Evolutionary conservation across 2,113 vertebrate genomes (phyloP).

Genomic region (Crotalus horridus): DNA sequence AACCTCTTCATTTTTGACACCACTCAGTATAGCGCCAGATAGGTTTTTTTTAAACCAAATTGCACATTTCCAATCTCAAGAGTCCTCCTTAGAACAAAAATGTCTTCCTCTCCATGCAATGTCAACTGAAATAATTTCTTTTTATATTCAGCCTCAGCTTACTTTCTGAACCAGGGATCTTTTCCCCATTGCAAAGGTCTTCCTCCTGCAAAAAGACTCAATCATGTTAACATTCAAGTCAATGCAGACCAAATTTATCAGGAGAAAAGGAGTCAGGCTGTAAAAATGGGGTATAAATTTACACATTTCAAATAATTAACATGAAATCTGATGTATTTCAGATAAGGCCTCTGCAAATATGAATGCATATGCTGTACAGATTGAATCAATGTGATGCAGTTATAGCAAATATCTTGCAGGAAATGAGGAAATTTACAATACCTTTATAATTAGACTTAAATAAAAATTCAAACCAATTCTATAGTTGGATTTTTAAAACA

Average conservation of each 20-base stretch:
- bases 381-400: not conserved
- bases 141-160: not conserved
- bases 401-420: not conserved
- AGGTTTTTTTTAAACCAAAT: not conserved
- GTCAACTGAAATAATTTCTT: not conserved
- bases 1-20: not conserved
- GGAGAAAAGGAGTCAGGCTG: not conserved
- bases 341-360: not conserved
- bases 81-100: not conserved
- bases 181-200: not conserved
- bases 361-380: not conserved
- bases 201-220: not conserved
- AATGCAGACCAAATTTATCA: not conserved
- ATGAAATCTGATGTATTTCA: not conserved
- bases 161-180: slow-evolving; percentile 6
- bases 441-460: not conserved
- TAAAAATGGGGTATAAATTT: not conserved
- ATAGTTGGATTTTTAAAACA: not conserved
- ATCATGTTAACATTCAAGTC: not conserved
- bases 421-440: not conserved
- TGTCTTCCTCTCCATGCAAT: not conserved
- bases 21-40: not conserved
- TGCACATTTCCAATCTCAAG: slow-evolving; percentile 3
- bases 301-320: not conserved
- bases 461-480: not conserved